phyloP scores from a whole-genome alignment of 2,113 vertebrate genomes.

The Dasyornis broadbenti region DNA sequence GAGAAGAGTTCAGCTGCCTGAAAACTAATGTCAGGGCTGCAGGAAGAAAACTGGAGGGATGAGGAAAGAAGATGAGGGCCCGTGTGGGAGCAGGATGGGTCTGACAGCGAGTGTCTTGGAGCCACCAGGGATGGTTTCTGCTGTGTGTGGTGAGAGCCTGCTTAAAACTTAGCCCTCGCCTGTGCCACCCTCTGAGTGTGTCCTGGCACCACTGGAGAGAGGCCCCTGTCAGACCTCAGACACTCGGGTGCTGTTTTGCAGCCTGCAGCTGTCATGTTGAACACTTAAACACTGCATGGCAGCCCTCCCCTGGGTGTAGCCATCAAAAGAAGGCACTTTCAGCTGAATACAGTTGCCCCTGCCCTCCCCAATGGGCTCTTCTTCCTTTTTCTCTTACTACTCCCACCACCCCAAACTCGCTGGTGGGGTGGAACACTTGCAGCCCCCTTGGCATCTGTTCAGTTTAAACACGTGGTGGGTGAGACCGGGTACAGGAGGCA shows the following conservation, averaged over 20 bases:
- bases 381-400: not conserved
- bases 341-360: not conserved
- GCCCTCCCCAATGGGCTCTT: fast-evolving
- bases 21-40: not conserved
- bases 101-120: not conserved
- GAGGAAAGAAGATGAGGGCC: not conserved
- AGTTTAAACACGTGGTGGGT: fast-evolving
- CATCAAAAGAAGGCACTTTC: not conserved
- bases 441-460: fast-evolving
- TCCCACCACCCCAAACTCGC: fast-evolving
- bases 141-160: not conserved
- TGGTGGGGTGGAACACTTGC: not conserved
- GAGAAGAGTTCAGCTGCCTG: not conserved
- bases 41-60: not conserved
- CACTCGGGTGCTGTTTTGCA: fast-evolving
- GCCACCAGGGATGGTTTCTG: not conserved
- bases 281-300: fast-evolving
- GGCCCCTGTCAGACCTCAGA: not conserved
- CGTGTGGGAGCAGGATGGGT: fast-evolving
- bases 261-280: not conserved
- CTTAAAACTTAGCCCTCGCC: not conserved
- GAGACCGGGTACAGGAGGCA: fast-evolving
- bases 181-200: not conserved
- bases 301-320: not conserved
- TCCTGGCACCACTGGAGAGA: not conserved